phyloP scores from a whole-genome alignment of 1,140 invertebrate genomes.

The Bombus turneri region DNA sequence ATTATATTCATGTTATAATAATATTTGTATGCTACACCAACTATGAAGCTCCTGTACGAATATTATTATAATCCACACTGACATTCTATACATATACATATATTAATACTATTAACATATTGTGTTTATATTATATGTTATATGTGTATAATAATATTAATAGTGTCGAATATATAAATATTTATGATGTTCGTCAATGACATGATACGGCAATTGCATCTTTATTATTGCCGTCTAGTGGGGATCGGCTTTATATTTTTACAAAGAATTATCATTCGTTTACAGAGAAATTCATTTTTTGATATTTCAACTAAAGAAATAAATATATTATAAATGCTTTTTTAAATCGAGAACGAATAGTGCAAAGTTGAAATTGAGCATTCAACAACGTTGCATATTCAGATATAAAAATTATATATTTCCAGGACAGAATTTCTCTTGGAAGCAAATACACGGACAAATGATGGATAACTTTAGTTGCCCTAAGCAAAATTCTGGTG shows the following conservation, averaged over 20 bases:
- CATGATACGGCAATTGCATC: neutral
- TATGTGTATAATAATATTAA: constrained; percentile 53
- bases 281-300: neutral
- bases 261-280: constrained; percentile 3
- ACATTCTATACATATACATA: constrained; percentile 40
- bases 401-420: neutral
- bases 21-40: constrained; percentile 47
- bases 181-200: constrained; percentile 26
- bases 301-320: neutral
- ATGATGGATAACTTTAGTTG: constrained; percentile 5
- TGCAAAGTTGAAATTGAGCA: constrained; percentile 12
- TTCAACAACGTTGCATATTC: neutral
- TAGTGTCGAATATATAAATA: constrained; percentile 41
- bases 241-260: constrained; percentile 45
- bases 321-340: neutral
- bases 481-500: constrained; percentile 25
- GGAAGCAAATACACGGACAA: neutral
- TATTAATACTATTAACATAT: constrained; percentile 52
- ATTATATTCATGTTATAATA: constrained; percentile 51
- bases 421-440: neutral
- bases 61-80: constrained; percentile 44
- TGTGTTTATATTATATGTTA: constrained; percentile 52
- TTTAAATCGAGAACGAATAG: neutral
- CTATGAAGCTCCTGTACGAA: constrained; percentile 42
- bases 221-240: constrained; percentile 31